phyloP scores from a whole-genome alignment of 2,888 invertebrate species.

The Tenthredo notha region DNA sequence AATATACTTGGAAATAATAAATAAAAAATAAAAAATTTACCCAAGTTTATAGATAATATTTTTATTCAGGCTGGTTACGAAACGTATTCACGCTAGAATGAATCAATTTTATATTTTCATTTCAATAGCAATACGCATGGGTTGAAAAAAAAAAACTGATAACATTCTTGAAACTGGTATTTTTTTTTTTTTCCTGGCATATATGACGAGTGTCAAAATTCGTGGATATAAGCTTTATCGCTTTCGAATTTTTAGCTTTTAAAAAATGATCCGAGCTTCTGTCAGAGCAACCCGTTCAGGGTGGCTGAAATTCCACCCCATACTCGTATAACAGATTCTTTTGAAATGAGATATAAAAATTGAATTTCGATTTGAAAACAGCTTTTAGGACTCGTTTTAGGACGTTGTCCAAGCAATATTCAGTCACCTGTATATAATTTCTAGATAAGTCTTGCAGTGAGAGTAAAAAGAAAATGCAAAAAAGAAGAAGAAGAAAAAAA shows the following conservation, averaged over 20 bases:
- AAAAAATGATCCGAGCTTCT: neutral
- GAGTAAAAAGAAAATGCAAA: neutral
- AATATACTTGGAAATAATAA: neutral
- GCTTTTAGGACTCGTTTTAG: neutral
- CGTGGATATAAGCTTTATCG: neutral
- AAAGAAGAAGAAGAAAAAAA: neutral
- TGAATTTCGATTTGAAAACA: conserved; percentile 4
- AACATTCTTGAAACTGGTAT: neutral
- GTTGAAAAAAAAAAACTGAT: neutral
- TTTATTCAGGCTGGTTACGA: neutral
- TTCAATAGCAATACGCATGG: neutral
- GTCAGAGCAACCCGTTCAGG: neutral
- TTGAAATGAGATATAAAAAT: neutral
- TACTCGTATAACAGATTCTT: neutral
- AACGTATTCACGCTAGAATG: conserved; percentile 6
- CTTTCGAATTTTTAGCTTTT: neutral
- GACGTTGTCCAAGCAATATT: neutral
- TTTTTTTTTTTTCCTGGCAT: neutral
- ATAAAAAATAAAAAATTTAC: neutral
- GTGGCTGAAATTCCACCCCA: neutral
- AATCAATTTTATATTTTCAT: neutral
- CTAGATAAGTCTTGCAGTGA: neutral
- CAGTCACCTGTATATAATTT: neutral
- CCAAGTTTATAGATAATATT: neutral
- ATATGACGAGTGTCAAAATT: neutral